Evolutionary conservation across 2,113 vertebrate species (phyloP).

Genomic region (Trinectes maculatus): DNA sequence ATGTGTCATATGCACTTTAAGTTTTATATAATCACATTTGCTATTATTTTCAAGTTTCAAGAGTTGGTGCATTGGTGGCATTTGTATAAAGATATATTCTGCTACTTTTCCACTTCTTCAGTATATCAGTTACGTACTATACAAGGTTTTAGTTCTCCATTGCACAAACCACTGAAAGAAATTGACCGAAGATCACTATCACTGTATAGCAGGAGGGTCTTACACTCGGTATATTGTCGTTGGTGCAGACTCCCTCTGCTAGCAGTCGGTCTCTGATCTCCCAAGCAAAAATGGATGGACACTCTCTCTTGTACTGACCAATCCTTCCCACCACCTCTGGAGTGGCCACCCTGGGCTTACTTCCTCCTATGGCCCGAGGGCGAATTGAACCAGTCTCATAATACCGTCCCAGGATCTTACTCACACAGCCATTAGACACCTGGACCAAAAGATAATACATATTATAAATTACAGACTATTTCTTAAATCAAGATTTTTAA

Average conservation of each 20-base stretch:
- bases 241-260: conserved; percentile 98
- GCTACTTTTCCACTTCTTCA: not conserved
- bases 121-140: not conserved
- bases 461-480: conserved; percentile 78
- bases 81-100: too few relatives aligned
- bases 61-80: too few relatives aligned
- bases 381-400: conserved; percentile 99
- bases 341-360: conserved; percentile 98
- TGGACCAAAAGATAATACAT: conserved; percentile 87
- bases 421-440: conserved; percentile 99
- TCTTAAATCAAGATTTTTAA: too few relatives aligned
- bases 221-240: conserved; percentile 99
- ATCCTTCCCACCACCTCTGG: conserved; percentile 98
- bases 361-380: conserved; percentile 98
- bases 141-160: not conserved
- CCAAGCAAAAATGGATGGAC: conserved; percentile 99
- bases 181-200: conserved; percentile 18
- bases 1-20: too few relatives aligned
- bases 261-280: conserved; percentile 99
- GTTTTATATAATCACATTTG: too few relatives aligned
- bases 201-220: conserved; percentile 77
- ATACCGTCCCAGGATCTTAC: conserved; percentile 99
- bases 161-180: not conserved
- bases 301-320: conserved; percentile 98
- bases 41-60: too few relatives aligned